A percentile compares a stretch with the other conserved stretches of the same genome.
phyloP scores from a whole-genome alignment of 2,113 vertebrate genomes.

The Burhinus oedicnemus region DNA sequence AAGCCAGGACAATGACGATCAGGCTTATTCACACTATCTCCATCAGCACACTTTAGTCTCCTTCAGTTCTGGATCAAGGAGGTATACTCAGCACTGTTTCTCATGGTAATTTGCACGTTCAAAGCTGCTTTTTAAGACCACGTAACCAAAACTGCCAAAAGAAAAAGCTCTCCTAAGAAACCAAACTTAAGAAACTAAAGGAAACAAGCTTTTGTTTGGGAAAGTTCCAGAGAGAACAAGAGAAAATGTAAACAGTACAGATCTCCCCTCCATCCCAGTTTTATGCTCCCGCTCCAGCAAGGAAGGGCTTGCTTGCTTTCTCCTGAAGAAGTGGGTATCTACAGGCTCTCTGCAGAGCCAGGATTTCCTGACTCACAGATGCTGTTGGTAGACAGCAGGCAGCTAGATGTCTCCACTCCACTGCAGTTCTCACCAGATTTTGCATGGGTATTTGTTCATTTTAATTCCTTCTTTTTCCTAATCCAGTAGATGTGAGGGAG shows the following conservation, averaged over 20 bases:
- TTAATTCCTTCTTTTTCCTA: neutral
- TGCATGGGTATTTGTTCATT: neutral
- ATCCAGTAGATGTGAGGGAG: neutral
- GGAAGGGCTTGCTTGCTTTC: neutral
- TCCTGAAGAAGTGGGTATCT: neutral
- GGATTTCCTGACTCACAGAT: neutral
- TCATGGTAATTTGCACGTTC: neutral
- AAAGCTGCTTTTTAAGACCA: neutral
- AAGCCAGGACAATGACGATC: neutral
- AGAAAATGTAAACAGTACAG: neutral
- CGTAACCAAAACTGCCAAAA: neutral
- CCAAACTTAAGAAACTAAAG: neutral
- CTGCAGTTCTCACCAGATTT: conserved; percentile 10
- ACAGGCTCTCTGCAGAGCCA: neutral
- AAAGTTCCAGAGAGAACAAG: neutral
- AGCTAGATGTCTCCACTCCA: conserved; percentile 67
- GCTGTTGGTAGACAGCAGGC: conserved; percentile 28
- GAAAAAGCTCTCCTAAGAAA: neutral
- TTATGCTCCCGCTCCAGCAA: neutral
- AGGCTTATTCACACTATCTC: neutral
- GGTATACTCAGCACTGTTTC: neutral
- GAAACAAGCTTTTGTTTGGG: neutral
- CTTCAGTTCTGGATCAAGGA: neutral
- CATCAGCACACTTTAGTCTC: neutral
- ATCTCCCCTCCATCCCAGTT: neutral